Conservation (phyloP, 2,888 invertebrate genomes). For the Panzeria rudis region DNA sequence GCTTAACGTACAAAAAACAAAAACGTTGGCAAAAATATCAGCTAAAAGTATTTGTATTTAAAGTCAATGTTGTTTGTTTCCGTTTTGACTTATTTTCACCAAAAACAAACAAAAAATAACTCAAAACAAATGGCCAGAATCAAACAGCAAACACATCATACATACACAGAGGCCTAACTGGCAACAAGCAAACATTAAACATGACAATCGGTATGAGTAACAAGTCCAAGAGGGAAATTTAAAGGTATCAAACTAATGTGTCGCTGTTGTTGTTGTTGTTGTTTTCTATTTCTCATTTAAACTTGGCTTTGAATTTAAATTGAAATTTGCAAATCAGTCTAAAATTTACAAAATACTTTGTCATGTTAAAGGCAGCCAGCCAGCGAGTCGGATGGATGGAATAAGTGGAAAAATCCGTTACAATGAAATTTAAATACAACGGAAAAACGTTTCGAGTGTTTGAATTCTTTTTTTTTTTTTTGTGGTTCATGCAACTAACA, state of each 20-base stretch:
- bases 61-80: conserved; percentile 50
- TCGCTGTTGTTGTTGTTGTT: conserved; percentile 33
- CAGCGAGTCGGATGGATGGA: neutral
- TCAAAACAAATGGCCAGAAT: conserved; percentile 40
- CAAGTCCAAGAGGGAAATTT: conserved; percentile 38
- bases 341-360: conserved; percentile 67
- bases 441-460: conserved; percentile 37
- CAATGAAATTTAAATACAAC: conserved; percentile 41
- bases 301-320: conserved; percentile 72
- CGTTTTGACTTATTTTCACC: conserved; percentile 64
- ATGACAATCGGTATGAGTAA: conserved; percentile 67
- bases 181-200: conserved; percentile 22
- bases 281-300: conserved; percentile 38
- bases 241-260: conserved; percentile 25
- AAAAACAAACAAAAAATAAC: conserved; percentile 25
- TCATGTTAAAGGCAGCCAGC: conserved; percentile 52
- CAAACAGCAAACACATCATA: conserved; percentile 19
- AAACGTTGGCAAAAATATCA: neutral
- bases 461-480: neutral
- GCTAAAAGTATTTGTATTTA: neutral
- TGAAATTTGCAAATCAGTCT: conserved; percentile 71
- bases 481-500: neutral
- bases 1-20: neutral
- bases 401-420: conserved; percentile 41
- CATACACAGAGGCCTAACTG: neutral